phyloP scores from a whole-genome alignment of 2,797 vertebrate species.

The Acipenser transmontanus region DNA sequence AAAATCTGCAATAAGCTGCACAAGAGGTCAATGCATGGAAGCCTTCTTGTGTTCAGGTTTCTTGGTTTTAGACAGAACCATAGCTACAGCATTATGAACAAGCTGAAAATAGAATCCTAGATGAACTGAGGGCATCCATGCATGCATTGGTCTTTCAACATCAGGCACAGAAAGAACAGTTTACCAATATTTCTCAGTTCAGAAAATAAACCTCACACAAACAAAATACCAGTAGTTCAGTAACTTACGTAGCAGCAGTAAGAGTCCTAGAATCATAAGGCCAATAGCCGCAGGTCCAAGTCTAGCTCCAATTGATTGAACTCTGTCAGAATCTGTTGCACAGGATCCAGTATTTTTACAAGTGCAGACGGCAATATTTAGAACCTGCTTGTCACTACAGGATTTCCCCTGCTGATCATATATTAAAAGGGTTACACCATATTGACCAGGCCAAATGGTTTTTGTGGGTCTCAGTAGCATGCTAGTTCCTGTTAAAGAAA shows the following conservation, averaged over 20 bases:
- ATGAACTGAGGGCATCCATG: not conserved
- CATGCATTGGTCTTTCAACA: not conserved
- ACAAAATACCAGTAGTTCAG: no score
- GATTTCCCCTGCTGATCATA: conserved; percentile 55
- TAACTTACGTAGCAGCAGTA: conserved; percentile 63
- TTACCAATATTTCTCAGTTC: not conserved
- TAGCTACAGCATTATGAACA: no score
- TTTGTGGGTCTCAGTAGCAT: conserved; percentile 42
- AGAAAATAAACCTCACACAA: not conserved
- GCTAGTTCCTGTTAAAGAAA: conserved; percentile 42
- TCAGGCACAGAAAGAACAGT: not conserved
- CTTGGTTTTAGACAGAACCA: no score
- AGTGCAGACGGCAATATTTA: conserved; percentile 50
- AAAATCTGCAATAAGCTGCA: no score
- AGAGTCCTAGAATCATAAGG: conserved; percentile 56
- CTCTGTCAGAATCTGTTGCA: not conserved
- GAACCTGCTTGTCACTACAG: conserved; percentile 37
- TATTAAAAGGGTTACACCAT: conserved; percentile 47
- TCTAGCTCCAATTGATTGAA: fast-evolving
- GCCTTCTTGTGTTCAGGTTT: no score
- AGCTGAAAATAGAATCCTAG: not conserved
- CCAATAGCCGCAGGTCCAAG: conserved; percentile 49
- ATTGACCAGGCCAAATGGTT: conserved; percentile 49
- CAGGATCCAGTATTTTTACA: conserved; percentile 30
- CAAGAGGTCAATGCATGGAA: not conserved